Base-by-base conservation (phyloP, 2,888 invertebrate genomes). In the Polietes domitor region DNA sequence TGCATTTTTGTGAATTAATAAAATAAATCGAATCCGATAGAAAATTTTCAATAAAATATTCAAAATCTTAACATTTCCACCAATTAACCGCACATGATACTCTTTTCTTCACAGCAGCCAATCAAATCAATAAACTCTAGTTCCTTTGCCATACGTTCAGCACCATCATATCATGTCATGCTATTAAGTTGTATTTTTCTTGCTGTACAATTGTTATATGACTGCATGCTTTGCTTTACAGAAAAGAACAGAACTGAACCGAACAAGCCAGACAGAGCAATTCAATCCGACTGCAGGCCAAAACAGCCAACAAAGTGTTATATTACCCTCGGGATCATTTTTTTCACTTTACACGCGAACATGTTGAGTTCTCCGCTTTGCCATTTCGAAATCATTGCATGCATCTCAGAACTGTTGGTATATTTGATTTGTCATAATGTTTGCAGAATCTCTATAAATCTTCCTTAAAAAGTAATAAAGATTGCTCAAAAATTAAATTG, bases 291-390 rank as follows among this genome's bases (percentile, higher is more conserved):
- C 47, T 47, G n/a, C n/a, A 24, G 58, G 58, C 24, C 24, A 58
- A n/a, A 58, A 26, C 26, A 58, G 21, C 26, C 26, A 58, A 58
- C 58, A 58, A 82, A 82, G 82, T 82, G 78, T 82, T 82, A 79
- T 79, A 79, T 79, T 72, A 53, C 78, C 78, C 78, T 79, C 55
- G 78, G 82, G 78, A 79, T 79, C 72, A 68, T 75, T 79, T n/a
- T n/a, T n/a, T n/a, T 82, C 75, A 72, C 63, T 82, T 78, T 76
- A 72, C 72, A 76, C 65, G 75, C 72, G 50, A 79, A 65, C 71
- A 79, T 72, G 74, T 82, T 82, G 47, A 75, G 55, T 71, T 78
- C 17, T 41, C 58, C 10, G 12, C 4, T 68, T 28, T 58, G 58
- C 26, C 58, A 47, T n/a, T 47, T 65, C 53, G 75, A n/a, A 10